phyloP scores from a whole-genome alignment of 2,113 vertebrate species.

The Candoia aspera region DNA sequence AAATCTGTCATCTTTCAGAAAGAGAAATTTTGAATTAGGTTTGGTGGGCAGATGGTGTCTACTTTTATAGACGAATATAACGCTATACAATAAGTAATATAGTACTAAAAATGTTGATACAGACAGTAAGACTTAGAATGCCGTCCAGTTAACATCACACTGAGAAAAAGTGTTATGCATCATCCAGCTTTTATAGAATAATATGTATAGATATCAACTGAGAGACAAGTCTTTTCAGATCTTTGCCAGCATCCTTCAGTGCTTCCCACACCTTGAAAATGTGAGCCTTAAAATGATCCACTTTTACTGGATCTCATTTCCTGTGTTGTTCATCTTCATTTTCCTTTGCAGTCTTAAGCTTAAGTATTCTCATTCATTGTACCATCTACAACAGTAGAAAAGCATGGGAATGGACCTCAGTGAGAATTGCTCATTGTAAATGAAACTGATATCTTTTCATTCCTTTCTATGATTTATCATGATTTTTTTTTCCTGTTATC shows the following conservation, averaged over 20 bases:
- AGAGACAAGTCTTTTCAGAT: neutral
- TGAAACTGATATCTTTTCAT: constrained; percentile 47
- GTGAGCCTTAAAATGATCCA: constrained; percentile 30
- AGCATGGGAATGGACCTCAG: neutral
- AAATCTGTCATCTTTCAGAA: constrained; percentile 7
- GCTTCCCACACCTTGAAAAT: constrained; percentile 21
- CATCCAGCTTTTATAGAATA: neutral
- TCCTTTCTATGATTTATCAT: constrained; percentile 36
- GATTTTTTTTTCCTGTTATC: constrained; percentile 26
- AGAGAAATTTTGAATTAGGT: neutral
- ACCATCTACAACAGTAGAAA: neutral
- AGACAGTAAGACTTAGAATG: neutral
- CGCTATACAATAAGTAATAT: neutral
- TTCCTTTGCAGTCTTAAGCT: constrained; percentile 44
- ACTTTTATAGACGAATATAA: neutral
- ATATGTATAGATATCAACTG: neutral
- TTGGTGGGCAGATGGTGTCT: neutral
- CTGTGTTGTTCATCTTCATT: constrained; percentile 57
- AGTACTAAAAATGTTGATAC: neutral
- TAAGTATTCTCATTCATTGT: neutral
- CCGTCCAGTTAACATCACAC: neutral
- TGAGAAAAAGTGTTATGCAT: neutral
- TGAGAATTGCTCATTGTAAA: neutral
- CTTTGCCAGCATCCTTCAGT: neutral
- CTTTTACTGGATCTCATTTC: constrained; percentile 17